phyloP scores from a whole-genome alignment of 2,113 vertebrate genomes.

The Columbina picui region DNA sequence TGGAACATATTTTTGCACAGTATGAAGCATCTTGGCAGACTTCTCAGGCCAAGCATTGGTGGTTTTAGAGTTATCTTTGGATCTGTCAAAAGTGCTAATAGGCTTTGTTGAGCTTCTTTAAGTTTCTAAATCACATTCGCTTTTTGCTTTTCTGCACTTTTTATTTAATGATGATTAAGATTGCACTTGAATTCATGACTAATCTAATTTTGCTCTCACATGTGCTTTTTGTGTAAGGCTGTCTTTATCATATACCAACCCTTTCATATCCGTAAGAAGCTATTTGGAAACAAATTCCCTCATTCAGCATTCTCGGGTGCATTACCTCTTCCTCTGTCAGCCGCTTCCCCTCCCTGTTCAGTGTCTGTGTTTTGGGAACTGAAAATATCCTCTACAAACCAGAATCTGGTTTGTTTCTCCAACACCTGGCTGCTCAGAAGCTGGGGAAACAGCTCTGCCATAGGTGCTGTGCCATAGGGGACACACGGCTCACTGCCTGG shows the following conservation, averaged over 20 bases:
- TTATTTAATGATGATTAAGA: slow-evolving; percentile 66
- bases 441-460: too few species aligned
- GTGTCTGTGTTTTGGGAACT: background rate
- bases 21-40: slow-evolving; percentile 84
- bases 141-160: slow-evolving; percentile 77
- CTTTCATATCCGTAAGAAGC: background rate
- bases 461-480: too few species aligned
- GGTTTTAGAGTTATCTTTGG: slow-evolving; percentile 82
- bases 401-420: background rate
- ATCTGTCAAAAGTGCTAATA: slow-evolving; percentile 86
- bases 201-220: slow-evolving; percentile 60
- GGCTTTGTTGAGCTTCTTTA: slow-evolving; percentile 82
- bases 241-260: slow-evolving; percentile 13
- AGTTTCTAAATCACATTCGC: slow-evolving; percentile 82
- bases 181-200: slow-evolving; percentile 66
- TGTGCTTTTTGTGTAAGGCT: slow-evolving; percentile 44
- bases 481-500: background rate
- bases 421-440: background rate
- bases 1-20: slow-evolving; percentile 86
- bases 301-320: background rate
- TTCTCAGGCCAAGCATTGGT: slow-evolving; percentile 83
- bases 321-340: background rate
- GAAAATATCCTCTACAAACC: background rate
- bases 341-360: too few species aligned
- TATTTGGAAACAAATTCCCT: background rate